Evolutionary conservation across 53 echinoderm and acorn worm genomes (phyloP).

Genomic region (Apostichopus leukothele): DNA sequence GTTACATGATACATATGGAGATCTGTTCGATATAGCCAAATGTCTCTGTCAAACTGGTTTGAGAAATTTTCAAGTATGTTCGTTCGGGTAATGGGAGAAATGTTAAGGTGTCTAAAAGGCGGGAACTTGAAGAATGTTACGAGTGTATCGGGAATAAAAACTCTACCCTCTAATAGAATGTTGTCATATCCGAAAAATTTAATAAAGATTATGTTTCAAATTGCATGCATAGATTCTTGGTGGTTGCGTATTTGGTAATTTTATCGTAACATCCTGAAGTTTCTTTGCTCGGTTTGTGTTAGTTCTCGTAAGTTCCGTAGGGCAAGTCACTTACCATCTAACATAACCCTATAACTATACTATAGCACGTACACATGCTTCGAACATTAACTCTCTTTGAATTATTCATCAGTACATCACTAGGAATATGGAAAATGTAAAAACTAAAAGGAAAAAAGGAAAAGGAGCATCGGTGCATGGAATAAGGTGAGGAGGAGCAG

Average conservation of each 20-base stretch:
- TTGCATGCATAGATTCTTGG: background rate
- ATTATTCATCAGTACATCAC: no score
- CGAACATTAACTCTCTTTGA: no score
- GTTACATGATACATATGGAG: background rate
- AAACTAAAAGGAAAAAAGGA: no score
- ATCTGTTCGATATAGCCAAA: background rate
- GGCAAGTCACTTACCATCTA: no score
- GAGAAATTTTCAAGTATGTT: background rate
- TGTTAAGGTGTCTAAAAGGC: background rate
- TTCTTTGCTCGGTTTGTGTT: no score
- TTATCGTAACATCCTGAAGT: no score
- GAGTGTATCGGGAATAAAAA: background rate
- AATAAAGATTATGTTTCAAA: constrained; percentile 8
- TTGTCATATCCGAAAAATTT: background rate
- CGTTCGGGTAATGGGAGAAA: background rate
- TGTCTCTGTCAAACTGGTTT: background rate
- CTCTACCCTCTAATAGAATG: background rate
- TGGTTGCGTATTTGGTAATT: background rate
- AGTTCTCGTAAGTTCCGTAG: no score
- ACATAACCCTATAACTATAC: no score
- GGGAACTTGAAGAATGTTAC: background rate
- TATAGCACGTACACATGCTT: no score
- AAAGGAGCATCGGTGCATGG: no score
- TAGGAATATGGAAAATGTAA: no score
- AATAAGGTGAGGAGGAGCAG: no score